Evolutionary conservation across 2,888 invertebrate genomes (phyloP).

Genomic region (Phyllotreta striolata): DNA sequence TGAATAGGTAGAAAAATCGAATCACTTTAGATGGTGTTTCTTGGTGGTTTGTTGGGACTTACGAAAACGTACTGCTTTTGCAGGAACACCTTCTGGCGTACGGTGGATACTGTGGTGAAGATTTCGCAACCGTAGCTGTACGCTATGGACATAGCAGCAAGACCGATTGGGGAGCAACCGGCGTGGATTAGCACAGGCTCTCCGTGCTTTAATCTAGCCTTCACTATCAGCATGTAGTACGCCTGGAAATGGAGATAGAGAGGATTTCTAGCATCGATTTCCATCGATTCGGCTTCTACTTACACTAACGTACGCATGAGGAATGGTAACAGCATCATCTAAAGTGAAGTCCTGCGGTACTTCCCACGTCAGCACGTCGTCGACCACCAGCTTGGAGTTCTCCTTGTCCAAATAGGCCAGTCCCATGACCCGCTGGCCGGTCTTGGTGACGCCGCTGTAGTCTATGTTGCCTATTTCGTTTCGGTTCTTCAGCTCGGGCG

Average conservation of each 20-base stretch:
- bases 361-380: constrained; percentile 67
- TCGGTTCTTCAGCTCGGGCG: constrained; percentile 43
- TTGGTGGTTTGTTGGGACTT: constrained; percentile 39
- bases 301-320: constrained; percentile 78
- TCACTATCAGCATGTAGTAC: constrained; percentile 59
- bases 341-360: constrained; percentile 77
- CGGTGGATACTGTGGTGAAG: constrained; percentile 70
- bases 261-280: background rate
- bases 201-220: constrained; percentile 52
- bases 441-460: constrained; percentile 55
- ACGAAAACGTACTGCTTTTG: constrained; percentile 55
- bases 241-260: constrained; percentile 57
- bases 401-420: constrained; percentile 62
- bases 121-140: constrained; percentile 66
- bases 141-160: constrained; percentile 74
- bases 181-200: constrained; percentile 65
- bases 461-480: constrained; percentile 57
- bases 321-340: constrained; percentile 79
- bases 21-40: too few relatives aligned
- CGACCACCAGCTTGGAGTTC: constrained; percentile 52
- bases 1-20: constrained; percentile 39
- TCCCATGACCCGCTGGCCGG: constrained; percentile 73
- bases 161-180: constrained; percentile 73
- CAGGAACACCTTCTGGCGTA: constrained; percentile 54
- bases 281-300: constrained; percentile 37